Conservation (phyloP, 2,888 invertebrate species). For the Leptopilina myrica region DNA sequence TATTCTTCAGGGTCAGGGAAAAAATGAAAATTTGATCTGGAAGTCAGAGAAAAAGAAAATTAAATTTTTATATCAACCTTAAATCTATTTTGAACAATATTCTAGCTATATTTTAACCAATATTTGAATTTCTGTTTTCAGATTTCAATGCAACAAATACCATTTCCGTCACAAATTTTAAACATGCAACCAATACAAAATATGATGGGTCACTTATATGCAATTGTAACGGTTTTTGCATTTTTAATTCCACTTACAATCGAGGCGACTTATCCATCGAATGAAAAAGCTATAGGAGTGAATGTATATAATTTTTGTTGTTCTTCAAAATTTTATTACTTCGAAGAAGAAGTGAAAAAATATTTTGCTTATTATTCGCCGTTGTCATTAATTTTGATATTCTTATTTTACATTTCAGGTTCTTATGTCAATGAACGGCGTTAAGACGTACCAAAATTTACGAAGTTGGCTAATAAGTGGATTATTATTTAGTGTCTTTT, state of each 20-base stretch:
- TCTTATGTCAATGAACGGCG: slow-evolving; percentile 73
- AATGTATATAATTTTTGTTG: slow-evolving; percentile 63
- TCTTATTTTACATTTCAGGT: slow-evolving; percentile 58
- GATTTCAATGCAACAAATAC: slow-evolving; percentile 72
- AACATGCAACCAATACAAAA: neutral
- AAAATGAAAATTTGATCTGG: too few relatives aligned
- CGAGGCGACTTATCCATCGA: slow-evolving; percentile 67
- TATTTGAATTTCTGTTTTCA: slow-evolving; percentile 50
- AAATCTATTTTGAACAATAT: neutral
- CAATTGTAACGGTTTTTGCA: slow-evolving; percentile 62
- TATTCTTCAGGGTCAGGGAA: too few relatives aligned
- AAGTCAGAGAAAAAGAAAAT: too few relatives aligned
- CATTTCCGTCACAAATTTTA: slow-evolving; percentile 67
- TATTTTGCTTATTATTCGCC: too few relatives aligned
- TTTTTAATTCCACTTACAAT: slow-evolving; percentile 70
- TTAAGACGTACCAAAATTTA: slow-evolving; percentile 67
- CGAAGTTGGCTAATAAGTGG: slow-evolving; percentile 72
- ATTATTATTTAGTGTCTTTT: slow-evolving; percentile 63
- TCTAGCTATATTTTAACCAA: neutral
- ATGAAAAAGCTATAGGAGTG: slow-evolving; percentile 72
- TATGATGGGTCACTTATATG: slow-evolving; percentile 51
- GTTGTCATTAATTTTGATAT: too few relatives aligned
- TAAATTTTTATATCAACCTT: too few relatives aligned
- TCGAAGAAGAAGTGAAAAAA: too few relatives aligned
- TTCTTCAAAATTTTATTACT: neutral